A percentile compares a stretch with the other conserved stretches of the same genome.
phyloP scores from a whole-genome alignment of 2,113 vertebrate species.

The Elgaria multicarinata region DNA sequence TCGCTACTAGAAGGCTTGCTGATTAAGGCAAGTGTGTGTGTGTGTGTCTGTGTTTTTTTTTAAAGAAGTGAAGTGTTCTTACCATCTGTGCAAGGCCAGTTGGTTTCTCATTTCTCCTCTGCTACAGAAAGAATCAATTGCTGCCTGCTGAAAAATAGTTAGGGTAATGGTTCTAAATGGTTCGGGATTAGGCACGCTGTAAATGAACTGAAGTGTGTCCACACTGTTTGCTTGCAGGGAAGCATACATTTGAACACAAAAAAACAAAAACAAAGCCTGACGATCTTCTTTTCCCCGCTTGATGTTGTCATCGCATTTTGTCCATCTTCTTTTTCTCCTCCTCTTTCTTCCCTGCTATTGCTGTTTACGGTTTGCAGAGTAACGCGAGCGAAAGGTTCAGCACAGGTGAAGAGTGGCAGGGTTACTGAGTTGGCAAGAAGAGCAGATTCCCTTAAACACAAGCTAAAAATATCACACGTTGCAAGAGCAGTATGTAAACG shows the following conservation, averaged over 20 bases:
- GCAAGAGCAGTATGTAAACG: not conserved
- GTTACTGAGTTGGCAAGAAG: not conserved
- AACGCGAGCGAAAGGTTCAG: not conserved
- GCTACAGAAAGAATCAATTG: not conserved
- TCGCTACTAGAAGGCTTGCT: not conserved
- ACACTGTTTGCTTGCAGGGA: not conserved
- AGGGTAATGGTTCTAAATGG: not conserved
- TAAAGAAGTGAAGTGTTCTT: not conserved
- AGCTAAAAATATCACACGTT: slow-evolving; percentile 9
- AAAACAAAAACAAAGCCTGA: not conserved
- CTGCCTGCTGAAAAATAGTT: not conserved
- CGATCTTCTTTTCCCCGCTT: not conserved
- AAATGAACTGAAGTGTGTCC: not conserved
- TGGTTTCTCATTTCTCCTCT: not conserved
- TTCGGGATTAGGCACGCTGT: not conserved
- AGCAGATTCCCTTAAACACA: not conserved
- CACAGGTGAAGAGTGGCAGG: slow-evolving; percentile 17
- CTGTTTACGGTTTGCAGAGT: not conserved
- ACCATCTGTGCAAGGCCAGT: not conserved
- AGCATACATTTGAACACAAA: not conserved
- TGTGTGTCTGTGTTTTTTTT: too few relatives aligned
- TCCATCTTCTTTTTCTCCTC: not conserved
- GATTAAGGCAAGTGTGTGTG: not conserved
- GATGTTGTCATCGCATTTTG: not conserved
- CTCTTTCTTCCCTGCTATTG: not conserved